Percentiles rank a stretch among this genome's conserved stretches.
phyloP scores from a whole-genome alignment of 2,888 invertebrate genomes.

The Drosophila borborema region DNA sequence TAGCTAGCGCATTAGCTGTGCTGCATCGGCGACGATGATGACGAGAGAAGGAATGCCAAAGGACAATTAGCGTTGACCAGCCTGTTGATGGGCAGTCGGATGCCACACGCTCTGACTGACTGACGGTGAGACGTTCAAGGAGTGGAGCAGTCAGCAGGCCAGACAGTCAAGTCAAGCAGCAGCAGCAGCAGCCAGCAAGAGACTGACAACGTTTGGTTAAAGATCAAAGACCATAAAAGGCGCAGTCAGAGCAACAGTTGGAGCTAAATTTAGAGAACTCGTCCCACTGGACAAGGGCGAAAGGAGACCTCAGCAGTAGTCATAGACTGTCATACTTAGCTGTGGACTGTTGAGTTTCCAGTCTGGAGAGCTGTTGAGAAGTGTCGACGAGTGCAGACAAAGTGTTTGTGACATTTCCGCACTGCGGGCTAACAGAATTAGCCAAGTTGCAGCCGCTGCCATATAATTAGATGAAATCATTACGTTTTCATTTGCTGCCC shows the following conservation, averaged over 20 bases:
- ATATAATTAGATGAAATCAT: conserved; percentile 77
- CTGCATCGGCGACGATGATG: conserved; percentile 52
- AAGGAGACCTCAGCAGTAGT: conserved; percentile 49
- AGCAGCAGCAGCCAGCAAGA: conserved; percentile 13
- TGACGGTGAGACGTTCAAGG: conserved; percentile 1
- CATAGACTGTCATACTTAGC: conserved; percentile 76
- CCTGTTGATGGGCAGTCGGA: conserved; percentile 42
- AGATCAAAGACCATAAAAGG: conserved; percentile 77
- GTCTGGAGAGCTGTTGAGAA: conserved; percentile 35
- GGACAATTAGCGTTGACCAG: conserved; percentile 72
- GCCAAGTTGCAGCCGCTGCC: conserved; percentile 48
- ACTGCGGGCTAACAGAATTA: conserved; percentile 70
- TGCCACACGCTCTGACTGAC: background rate
- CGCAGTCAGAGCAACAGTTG: conserved; percentile 58
- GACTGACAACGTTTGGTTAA: conserved; percentile 42
- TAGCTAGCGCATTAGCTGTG: conserved; percentile 54
- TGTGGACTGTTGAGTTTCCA: conserved; percentile 27
- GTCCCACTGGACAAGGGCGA: conserved; percentile 24
- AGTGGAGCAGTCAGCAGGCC: background rate
- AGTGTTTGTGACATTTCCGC: conserved; percentile 72
- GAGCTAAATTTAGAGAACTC: conserved; percentile 74
- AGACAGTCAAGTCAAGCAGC: conserved; percentile 21
- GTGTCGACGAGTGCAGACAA: conserved; percentile 43
- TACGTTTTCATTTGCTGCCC: conserved; percentile 67
- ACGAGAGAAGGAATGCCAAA: conserved; percentile 73